These are phyloP conservation scores for Keiferia lycopersicella DNA, from an alignment of 2,888 invertebrate species.

Conservation along the genomic window DNA sequence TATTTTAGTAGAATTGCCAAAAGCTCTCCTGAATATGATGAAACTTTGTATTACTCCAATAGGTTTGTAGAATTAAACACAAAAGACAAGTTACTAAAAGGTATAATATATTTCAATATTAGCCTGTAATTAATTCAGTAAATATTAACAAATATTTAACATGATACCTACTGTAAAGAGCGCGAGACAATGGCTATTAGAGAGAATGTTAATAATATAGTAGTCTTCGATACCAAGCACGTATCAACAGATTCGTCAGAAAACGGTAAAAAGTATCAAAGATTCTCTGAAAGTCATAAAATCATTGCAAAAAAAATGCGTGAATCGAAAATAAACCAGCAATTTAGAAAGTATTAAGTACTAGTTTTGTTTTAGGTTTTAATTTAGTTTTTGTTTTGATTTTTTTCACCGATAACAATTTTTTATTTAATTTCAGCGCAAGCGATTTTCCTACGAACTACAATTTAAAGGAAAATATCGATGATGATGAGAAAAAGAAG, in stretches of 20 bases:
- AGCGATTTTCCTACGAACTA: slow-evolving; percentile 30
- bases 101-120: background rate
- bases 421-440: slow-evolving; percentile 31
- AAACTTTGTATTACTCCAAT: too few relatives aligned
- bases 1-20: too few relatives aligned
- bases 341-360: too few relatives aligned
- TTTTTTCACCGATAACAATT: background rate
- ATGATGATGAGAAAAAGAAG: slow-evolving; percentile 35
- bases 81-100: too few relatives aligned
- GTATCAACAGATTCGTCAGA: background rate
- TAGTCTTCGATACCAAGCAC: background rate
- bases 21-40: too few relatives aligned
- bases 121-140: slow-evolving; percentile 42
- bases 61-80: too few relatives aligned
- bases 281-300: too few relatives aligned
- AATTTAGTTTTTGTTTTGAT: too few relatives aligned
- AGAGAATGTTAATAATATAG: background rate
- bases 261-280: too few relatives aligned
- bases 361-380: too few relatives aligned
- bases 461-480: slow-evolving; percentile 29
- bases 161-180: background rate
- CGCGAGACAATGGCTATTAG: slow-evolving; percentile 1
- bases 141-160: slow-evolving; percentile 59
- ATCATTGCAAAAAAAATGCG: too few relatives aligned
- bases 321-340: too few relatives aligned